phyloP scores from a whole-genome alignment of 2,888 invertebrate genomes.

The Tanypteryx hageni region DNA sequence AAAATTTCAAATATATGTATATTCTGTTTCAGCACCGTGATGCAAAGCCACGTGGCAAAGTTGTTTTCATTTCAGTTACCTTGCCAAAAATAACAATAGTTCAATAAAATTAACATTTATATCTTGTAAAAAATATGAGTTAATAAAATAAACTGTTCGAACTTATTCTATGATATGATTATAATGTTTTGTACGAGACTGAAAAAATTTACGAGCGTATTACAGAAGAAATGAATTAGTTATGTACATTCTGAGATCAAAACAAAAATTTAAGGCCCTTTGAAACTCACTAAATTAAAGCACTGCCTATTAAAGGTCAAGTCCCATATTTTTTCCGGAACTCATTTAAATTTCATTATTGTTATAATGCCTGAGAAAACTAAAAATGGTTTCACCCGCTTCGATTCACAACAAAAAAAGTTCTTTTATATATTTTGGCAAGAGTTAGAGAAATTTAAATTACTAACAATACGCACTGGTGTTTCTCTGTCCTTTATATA shows the following conservation, averaged over 20 bases:
- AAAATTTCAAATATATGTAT: slow-evolving; percentile 31
- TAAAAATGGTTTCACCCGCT: background rate
- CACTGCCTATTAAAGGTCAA: background rate
- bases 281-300: background rate
- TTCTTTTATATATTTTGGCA: too few species aligned
- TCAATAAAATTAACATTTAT: too few species aligned
- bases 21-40: background rate
- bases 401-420: too few species aligned
- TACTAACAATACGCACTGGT: too few species aligned
- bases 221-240: background rate
- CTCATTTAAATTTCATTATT: background rate
- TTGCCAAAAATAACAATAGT: too few species aligned
- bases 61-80: background rate
- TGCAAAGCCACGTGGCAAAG: background rate
- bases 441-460: too few species aligned
- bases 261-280: background rate
- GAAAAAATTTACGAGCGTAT: background rate
- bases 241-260: background rate
- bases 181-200: background rate
- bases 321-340: background rate
- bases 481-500: too few species aligned
- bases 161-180: background rate
- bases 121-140: too few species aligned
- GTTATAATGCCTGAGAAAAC: background rate
- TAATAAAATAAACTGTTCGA: background rate